Conservation (phyloP, 2,113 vertebrate species). For the Daboia siamensis region DNA sequence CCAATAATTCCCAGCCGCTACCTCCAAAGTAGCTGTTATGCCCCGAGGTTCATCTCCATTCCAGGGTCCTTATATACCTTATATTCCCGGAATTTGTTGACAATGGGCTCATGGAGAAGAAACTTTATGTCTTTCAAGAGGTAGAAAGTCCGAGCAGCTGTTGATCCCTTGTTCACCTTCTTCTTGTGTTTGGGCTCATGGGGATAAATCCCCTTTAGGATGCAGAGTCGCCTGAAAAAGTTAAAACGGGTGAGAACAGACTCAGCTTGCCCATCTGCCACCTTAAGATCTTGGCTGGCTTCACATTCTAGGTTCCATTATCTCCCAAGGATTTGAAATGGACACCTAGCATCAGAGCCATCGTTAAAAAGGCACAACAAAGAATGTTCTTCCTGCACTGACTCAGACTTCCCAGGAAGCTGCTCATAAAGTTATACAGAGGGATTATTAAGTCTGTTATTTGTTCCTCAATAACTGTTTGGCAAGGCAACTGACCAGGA, state of each 20-base stretch:
- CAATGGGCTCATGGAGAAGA: slow-evolving; percentile 93
- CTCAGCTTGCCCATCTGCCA: rapidly evolving
- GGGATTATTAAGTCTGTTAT: too few relatives aligned
- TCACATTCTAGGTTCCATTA: too few relatives aligned
- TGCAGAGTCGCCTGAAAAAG: slow-evolving; percentile 85
- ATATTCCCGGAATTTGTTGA: slow-evolving; percentile 91
- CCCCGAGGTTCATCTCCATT: not conserved
- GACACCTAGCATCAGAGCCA: too few relatives aligned
- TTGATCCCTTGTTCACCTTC: slow-evolving; percentile 96
- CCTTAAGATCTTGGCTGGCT: not conserved
- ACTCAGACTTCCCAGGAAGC: too few relatives aligned
- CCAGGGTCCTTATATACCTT: slow-evolving; percentile 74
- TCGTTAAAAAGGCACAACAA: too few relatives aligned
- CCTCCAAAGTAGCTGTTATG: not conserved
- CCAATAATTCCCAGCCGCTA: too few relatives aligned
- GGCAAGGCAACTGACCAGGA: too few relatives aligned
- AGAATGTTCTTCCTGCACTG: too few relatives aligned
- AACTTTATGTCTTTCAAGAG: slow-evolving; percentile 95
- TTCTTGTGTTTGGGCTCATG: slow-evolving; percentile 97
- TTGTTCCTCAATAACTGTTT: too few relatives aligned
- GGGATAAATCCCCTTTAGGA: slow-evolving; percentile 96
- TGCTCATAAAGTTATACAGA: too few relatives aligned
- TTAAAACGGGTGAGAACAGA: not conserved
- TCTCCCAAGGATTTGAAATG: too few relatives aligned
- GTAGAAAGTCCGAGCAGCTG: slow-evolving; percentile 88